phyloP scores from a whole-genome alignment of 2,113 vertebrate genomes.

The Accipiter virgatus region DNA sequence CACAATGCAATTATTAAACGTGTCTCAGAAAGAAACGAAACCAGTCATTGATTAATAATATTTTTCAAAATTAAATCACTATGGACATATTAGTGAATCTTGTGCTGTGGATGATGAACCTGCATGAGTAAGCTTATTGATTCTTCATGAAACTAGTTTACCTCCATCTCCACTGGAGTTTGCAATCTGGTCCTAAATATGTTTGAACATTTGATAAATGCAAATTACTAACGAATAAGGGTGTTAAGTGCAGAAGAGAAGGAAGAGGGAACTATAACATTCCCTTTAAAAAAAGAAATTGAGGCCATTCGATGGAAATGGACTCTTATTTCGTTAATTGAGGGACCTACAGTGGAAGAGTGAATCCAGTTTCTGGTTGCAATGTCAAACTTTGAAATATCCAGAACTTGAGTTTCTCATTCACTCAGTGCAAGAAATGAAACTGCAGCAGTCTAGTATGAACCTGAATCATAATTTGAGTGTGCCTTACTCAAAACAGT shows the following conservation, averaged over 20 bases:
- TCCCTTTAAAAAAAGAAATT: background rate
- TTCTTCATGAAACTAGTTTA: background rate
- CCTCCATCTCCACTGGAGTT: background rate
- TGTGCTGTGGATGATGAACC: background rate
- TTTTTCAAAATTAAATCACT: background rate
- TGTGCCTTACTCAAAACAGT: background rate
- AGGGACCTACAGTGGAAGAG: background rate
- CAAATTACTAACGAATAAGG: background rate
- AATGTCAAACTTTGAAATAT: background rate
- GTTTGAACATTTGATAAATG: background rate
- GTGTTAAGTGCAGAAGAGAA: background rate
- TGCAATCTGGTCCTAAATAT: background rate
- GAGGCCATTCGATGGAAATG: background rate
- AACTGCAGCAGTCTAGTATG: background rate
- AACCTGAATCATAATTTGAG: background rate
- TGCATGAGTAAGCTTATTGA: background rate
- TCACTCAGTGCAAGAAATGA: background rate
- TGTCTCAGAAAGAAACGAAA: background rate
- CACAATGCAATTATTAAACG: background rate
- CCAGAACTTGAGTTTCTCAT: background rate
- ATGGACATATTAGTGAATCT: background rate
- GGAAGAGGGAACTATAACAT: background rate
- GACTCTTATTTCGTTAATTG: background rate
- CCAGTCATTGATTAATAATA: background rate
- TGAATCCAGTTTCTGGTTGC: background rate